phyloP scores from a whole-genome alignment of 1,140 invertebrate species.

The Choristoneura fumiferana region DNA sequence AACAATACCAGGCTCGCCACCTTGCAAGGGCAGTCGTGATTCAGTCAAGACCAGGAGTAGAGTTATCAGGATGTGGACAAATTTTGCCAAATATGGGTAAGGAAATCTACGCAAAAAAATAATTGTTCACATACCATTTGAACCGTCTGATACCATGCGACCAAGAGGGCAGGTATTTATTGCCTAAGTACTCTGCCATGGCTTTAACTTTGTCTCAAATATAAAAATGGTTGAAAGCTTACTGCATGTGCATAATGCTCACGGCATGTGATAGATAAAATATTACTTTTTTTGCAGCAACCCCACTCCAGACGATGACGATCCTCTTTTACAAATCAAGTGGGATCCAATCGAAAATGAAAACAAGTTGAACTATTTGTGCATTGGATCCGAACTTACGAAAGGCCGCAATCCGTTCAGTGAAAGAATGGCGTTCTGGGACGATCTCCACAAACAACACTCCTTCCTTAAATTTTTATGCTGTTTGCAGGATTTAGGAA shows the following conservation, averaged over 20 bases:
- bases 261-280: slow-evolving; percentile 1
- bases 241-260: no score
- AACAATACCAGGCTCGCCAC: slow-evolving; percentile 26
- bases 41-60: slow-evolving; percentile 53
- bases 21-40: slow-evolving; percentile 52
- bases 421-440: slow-evolving; percentile 68
- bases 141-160: no score
- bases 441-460: slow-evolving; percentile 52
- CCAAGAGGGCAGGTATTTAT: no score
- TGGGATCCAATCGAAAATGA: slow-evolving; percentile 60
- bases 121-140: background rate
- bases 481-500: slow-evolving; percentile 52
- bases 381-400: slow-evolving; percentile 58
- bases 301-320: slow-evolving; percentile 58
- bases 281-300: slow-evolving; percentile 42
- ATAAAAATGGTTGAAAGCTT: no score
- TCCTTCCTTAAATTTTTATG: slow-evolving; percentile 43
- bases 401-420: slow-evolving; percentile 64
- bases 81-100: slow-evolving; percentile 71
- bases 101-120: background rate
- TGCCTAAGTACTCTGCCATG: no score
- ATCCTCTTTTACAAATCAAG: slow-evolving; percentile 55
- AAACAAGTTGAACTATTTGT: slow-evolving; percentile 56
- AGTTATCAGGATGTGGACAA: slow-evolving; percentile 68
- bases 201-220: no score